Evolutionary conservation across 2,888 invertebrate species (phyloP).

Genomic region (Coremacera marginata): DNA sequence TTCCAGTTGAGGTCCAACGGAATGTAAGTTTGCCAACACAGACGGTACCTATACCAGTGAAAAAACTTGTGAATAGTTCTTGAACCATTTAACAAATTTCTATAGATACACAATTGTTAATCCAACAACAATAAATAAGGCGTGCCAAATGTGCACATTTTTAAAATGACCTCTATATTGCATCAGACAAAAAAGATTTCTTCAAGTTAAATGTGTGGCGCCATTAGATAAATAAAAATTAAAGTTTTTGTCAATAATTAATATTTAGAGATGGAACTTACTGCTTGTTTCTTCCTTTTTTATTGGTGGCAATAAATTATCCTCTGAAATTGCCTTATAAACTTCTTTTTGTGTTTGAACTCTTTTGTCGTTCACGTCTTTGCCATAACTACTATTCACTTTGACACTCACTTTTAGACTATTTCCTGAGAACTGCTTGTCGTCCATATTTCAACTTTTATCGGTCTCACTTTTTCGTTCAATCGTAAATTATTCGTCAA

Average conservation of each 20-base stretch:
- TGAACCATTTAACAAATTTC: background rate
- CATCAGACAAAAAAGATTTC: background rate
- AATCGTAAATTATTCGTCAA: slow-evolving; percentile 1
- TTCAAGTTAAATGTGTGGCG: no score
- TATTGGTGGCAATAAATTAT: slow-evolving; percentile 45
- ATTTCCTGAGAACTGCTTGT: slow-evolving; percentile 38
- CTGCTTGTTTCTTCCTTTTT: slow-evolving; percentile 43
- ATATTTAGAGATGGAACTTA: slow-evolving; percentile 31
- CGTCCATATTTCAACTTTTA: slow-evolving; percentile 29
- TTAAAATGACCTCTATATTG: background rate
- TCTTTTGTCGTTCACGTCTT: slow-evolving; percentile 27
- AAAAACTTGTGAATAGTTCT: slow-evolving; percentile 6
- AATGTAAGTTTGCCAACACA: background rate
- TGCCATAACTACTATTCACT: slow-evolving; percentile 28
- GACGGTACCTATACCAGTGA: no score
- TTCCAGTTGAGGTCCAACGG: no score
- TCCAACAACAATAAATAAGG: background rate
- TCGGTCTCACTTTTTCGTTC: background rate
- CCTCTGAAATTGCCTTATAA: slow-evolving; percentile 59
- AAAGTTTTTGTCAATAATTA: background rate
- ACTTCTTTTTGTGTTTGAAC: slow-evolving; percentile 49
- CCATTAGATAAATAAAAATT: background rate
- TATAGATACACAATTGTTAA: background rate
- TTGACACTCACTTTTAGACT: slow-evolving; percentile 50
- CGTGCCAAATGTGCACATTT: background rate